Evolutionary conservation across 2,113 vertebrate genomes (phyloP).

Genomic region (Cyanocitta stelleri): DNA sequence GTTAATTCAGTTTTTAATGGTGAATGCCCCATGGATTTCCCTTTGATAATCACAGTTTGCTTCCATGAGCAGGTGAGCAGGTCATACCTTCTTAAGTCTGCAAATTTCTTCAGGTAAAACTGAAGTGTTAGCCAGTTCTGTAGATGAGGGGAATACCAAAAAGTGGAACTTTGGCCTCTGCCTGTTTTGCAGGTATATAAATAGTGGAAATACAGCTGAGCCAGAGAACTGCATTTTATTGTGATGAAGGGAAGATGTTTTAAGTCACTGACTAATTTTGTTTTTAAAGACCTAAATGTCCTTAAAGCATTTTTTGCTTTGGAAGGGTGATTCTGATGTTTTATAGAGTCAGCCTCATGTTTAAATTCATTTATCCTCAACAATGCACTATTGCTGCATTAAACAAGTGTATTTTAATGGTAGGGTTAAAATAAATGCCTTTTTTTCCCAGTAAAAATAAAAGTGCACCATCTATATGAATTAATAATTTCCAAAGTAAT

Average conservation of each 20-base stretch:
- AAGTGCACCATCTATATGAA: constrained; percentile 5
- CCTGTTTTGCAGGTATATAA: background rate
- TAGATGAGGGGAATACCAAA: constrained; percentile 37
- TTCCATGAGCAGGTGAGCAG: constrained; percentile 33
- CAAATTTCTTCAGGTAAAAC: constrained; percentile 57
- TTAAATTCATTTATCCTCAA: constrained; percentile 16
- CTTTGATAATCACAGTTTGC: constrained; percentile 61
- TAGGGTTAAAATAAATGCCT: background rate
- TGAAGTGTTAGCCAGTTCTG: constrained; percentile 9
- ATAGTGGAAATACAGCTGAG: background rate
- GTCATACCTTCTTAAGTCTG: constrained; percentile 41
- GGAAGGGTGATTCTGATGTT: background rate
- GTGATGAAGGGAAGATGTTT: background rate
- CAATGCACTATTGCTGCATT: background rate
- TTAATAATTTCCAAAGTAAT: constrained; percentile 44
- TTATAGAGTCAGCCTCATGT: constrained; percentile 3
- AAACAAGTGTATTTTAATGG: background rate
- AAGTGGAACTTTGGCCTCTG: background rate
- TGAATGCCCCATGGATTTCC: constrained; percentile 49
- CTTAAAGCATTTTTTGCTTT: background rate
- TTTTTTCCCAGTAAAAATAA: background rate
- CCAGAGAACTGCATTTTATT: background rate
- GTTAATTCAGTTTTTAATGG: constrained; percentile 67
- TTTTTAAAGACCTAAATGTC: constrained; percentile 2
- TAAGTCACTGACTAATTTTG: background rate